A percentile compares a stretch with the other conserved stretches of the same genome.
Evolutionary conservation across 2,113 vertebrate genomes (phyloP).

Genomic region (Mastomys coucha): DNA sequence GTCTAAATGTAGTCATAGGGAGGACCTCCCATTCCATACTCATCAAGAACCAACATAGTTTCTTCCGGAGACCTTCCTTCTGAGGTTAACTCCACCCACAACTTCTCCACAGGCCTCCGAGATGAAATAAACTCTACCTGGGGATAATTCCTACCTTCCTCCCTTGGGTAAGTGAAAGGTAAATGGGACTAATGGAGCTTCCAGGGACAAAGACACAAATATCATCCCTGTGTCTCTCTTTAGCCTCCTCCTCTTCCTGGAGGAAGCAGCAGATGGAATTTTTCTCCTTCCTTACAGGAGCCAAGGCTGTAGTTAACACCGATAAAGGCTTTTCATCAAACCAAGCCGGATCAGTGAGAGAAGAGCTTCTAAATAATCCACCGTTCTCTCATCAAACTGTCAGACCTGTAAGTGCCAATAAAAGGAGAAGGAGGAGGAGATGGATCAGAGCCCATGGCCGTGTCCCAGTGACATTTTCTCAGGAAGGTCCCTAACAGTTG

Average conservation of each 20-base stretch:
- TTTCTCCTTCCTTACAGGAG: slow-evolving; percentile 26
- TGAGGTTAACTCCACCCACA: neutral
- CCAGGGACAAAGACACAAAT: slow-evolving; percentile 55
- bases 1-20: neutral
- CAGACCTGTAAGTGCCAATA: slow-evolving; percentile 74
- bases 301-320: slow-evolving; percentile 64
- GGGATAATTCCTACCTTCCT: neutral
- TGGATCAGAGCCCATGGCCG: slow-evolving; percentile 64
- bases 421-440: slow-evolving; percentile 49
- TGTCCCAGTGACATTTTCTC: slow-evolving; percentile 73
- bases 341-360: slow-evolving; percentile 25
- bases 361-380: slow-evolving; percentile 76
- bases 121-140: neutral
- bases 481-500: slow-evolving; percentile 68
- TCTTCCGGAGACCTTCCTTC: neutral
- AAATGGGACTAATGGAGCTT: neutral
- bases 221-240: slow-evolving; percentile 2
- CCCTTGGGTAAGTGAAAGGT: neutral
- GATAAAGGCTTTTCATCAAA: slow-evolving; percentile 71
- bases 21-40: neutral
- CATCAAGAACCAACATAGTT: neutral
- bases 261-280: slow-evolving; percentile 52
- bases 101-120: neutral
- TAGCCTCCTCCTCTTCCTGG: neutral
- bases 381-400: slow-evolving; percentile 77